These are phyloP conservation scores for Acyrthosiphon pisum DNA, from an alignment of 1,140 invertebrate genomes.

Conservation along the genomic window DNA sequence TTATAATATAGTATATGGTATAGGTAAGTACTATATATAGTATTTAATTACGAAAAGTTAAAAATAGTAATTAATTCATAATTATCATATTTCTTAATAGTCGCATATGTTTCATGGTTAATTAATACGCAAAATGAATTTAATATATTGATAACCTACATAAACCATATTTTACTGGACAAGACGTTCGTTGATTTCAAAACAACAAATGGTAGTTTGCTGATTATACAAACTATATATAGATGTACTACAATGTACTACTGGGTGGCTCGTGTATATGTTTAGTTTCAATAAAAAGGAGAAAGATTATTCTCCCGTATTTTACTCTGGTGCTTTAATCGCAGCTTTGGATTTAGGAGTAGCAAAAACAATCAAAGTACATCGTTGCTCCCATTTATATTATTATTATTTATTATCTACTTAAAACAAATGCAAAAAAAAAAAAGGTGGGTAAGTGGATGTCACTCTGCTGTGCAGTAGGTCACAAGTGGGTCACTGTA, in stretches of 20 bases:
- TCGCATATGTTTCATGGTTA: background rate
- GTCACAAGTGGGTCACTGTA: no score
- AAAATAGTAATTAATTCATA: background rate
- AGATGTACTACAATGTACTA: background rate
- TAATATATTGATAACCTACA: no score
- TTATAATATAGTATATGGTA: no score
- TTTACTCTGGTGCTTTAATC: slow-evolving; percentile 75
- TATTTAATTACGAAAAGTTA: no score
- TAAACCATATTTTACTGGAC: background rate
- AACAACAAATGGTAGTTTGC: background rate
- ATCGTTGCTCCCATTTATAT: background rate
- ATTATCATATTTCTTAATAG: background rate
- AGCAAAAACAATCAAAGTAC: slow-evolving; percentile 68
- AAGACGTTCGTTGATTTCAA: background rate
- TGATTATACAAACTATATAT: background rate
- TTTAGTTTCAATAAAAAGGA: slow-evolving; percentile 69
- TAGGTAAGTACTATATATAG: no score
- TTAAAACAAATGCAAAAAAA: no score
- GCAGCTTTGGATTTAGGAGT: slow-evolving; percentile 74
- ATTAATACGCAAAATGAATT: no score
- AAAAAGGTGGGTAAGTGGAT: no score
- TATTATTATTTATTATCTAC: no score
- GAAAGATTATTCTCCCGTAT: slow-evolving; percentile 80
- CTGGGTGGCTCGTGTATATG: slow-evolving; percentile 78
- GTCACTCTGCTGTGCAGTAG: no score